These are phyloP conservation scores for Papilio polytes DNA, from an alignment of 1,140 invertebrate genomes.

Conservation along the genomic window DNA sequence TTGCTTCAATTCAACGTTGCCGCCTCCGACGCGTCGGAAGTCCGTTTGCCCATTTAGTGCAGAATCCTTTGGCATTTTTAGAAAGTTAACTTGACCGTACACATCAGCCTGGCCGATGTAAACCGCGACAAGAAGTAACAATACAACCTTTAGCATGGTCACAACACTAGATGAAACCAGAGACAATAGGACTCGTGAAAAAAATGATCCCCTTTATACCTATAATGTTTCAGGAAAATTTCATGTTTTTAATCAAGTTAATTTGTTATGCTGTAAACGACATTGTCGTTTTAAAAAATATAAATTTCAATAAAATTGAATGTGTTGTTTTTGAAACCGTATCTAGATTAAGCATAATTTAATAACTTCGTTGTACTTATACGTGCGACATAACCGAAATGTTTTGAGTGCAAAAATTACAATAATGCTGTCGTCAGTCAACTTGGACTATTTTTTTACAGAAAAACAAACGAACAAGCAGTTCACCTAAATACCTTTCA, in stretches of 20 bases:
- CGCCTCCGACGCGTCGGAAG: not conserved
- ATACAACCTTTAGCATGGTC: not conserved
- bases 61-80: not conserved
- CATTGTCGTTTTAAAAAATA: too few relatives aligned
- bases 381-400: too few relatives aligned
- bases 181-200: not conserved
- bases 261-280: not conserved
- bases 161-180: not conserved
- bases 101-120: constrained; percentile 12
- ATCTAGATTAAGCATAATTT: too few relatives aligned
- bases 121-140: constrained; percentile 4
- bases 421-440: too few relatives aligned
- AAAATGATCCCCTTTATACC: constrained; percentile 1
- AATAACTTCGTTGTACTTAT: too few relatives aligned
- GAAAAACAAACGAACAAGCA: too few relatives aligned
- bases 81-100: constrained; percentile 16
- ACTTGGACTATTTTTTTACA: too few relatives aligned
- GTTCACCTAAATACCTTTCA: too few relatives aligned
- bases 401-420: too few relatives aligned
- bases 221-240: not conserved
- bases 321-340: too few relatives aligned
- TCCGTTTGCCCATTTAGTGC: not conserved
- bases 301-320: too few relatives aligned
- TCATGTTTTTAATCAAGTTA: not conserved
- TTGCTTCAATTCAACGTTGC: not conserved